Evolutionary conservation across 2,797 vertebrate species (phyloP), one percentile per base, ranked within the genome.

Genomic region (Falco novaeseelandiae): DNA sequence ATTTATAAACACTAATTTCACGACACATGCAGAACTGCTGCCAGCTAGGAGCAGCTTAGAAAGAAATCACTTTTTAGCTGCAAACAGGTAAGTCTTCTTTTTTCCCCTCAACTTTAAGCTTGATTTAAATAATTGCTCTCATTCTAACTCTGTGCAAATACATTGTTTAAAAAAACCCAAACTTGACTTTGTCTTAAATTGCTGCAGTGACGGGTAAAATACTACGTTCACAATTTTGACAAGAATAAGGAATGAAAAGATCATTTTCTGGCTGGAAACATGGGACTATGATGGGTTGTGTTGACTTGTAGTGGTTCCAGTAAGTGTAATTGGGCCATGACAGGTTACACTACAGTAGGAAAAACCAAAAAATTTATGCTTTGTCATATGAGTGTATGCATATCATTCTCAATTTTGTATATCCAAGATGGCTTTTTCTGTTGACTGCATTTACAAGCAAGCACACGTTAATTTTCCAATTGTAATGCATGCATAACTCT

Each of bases 1-100:
- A 95, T 88, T 84, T 96, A 89, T 96, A 98, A 97, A 96, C 96
- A 88, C 46, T 90, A 77, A 90, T 84, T 78, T 82, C 51, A 32
- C 58, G 57, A 71, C 79, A 81, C 74, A 80, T 58, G 55, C 49
- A 62, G 54, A 77, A 40, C 52, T 79, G 29, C 59, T 82, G 66
- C 80, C 58, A 76, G 58, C 44, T 80, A 83, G 32, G 38, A 95
- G 38, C 42, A 51, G 30, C 54, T 79, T 49, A 36, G 49, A 82
- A 92, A 96, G 36, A 94, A 92, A 51, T 38, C 44, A 40, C 54
- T 70, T 32, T 67, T 59, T 69, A 77, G 34, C 13, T 58, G 23
- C 27, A 23, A 63, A 73, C 30, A 92, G 82, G 93, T 96, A 96
- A 34, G 55, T 14, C 9, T 78, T 61, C 20, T 40, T 49, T 15